Evolutionary conservation across 1,140 invertebrate genomes (phyloP).

Genomic region (Aleiodes sp.): DNA sequence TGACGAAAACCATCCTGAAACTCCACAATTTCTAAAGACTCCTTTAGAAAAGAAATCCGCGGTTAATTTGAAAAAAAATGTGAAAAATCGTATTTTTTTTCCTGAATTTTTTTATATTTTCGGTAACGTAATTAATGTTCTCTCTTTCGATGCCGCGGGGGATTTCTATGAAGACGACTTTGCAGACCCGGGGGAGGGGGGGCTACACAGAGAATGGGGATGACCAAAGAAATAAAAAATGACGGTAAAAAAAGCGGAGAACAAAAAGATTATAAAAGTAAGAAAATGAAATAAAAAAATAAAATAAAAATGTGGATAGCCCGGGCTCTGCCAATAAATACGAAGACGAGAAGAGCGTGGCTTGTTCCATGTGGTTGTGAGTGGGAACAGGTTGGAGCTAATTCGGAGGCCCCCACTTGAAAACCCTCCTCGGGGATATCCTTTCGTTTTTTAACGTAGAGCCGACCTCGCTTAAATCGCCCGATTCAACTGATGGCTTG

Average conservation of each 20-base stretch:
- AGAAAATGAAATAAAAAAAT: not conserved
- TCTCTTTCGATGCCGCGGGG: slow-evolving; percentile 37
- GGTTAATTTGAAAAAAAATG: not conserved
- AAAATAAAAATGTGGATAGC: slow-evolving; percentile 43
- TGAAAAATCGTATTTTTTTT: slow-evolving; percentile 14
- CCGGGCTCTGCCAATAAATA: slow-evolving; percentile 62
- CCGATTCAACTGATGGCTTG: slow-evolving; percentile 40
- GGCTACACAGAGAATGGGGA: slow-evolving; percentile 21
- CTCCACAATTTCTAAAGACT: not conserved
- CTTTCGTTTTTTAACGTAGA: slow-evolving; percentile 25
- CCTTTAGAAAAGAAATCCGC: not conserved
- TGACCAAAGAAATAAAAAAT: slow-evolving; percentile 21
- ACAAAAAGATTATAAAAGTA: slow-evolving; percentile 26
- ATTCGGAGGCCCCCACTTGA: slow-evolving; percentile 47
- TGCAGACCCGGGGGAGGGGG: not conserved
- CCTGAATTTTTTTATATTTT: slow-evolving; percentile 39
- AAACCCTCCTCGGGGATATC: slow-evolving; percentile 16
- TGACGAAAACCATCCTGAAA: too few relatives aligned
- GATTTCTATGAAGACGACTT: slow-evolving; percentile 49
- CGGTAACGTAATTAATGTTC: slow-evolving; percentile 55
- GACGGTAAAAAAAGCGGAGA: slow-evolving; percentile 19
- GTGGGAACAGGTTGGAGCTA: slow-evolving; percentile 59
- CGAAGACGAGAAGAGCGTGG: slow-evolving; percentile 53
- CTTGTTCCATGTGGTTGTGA: slow-evolving; percentile 50
- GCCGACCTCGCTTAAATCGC: slow-evolving; percentile 42